Base-by-base conservation (phyloP, 2,113 vertebrate species). In the Rhabdornis inornatus region DNA sequence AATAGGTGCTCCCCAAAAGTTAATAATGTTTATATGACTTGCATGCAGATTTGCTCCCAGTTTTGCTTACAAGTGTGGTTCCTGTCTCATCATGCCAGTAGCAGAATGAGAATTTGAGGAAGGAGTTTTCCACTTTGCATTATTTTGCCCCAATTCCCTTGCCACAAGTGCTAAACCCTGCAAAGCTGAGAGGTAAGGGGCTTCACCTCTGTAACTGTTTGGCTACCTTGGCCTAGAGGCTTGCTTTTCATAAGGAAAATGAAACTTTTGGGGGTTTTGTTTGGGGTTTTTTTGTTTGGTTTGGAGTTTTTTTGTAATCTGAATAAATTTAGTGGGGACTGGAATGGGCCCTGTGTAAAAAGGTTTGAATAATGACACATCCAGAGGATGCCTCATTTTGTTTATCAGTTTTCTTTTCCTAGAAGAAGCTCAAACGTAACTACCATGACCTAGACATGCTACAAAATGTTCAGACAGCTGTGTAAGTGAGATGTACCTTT, bases 341-440 rank as follows among this genome's bases (percentile, higher is more conserved):
- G 24, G 3, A 52, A 22, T 3, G 5, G 4, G 13, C 4, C 17
- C 3, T 64, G 42, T 64, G 4, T 52, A 55, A 30, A 20, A 71
- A 71, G 4, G 9, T 39, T 3, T 37, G 33, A 69, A 47, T 21
- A 59, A 37, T 3, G 22, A 27, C 13, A 37, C 3, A 40, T 50
- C 33, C 19, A 10, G 28, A 8, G 8, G 5, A 12, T 8, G 35
- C 14, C 7, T 57, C 5, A 0, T 39, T 66, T 80, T 57, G 2
- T 53, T 75, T 53, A 53, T 33, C 11, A 31, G 4, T 59, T 74
- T 91, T 78, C 40, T 61, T 56, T 14, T 57, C 21, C n/a, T 27
- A 7, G 16, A 63, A 22, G 9, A 50, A n/a, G 10, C 10, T 63
- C 18, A 69, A 30, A 63, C 49, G 57, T 11, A 53, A 31, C 8